A percentile compares a stretch with the other conserved stretches of the same genome.
Conservation (phyloP, 1,140 invertebrate species). For the Plutomurus gul region DNA sequence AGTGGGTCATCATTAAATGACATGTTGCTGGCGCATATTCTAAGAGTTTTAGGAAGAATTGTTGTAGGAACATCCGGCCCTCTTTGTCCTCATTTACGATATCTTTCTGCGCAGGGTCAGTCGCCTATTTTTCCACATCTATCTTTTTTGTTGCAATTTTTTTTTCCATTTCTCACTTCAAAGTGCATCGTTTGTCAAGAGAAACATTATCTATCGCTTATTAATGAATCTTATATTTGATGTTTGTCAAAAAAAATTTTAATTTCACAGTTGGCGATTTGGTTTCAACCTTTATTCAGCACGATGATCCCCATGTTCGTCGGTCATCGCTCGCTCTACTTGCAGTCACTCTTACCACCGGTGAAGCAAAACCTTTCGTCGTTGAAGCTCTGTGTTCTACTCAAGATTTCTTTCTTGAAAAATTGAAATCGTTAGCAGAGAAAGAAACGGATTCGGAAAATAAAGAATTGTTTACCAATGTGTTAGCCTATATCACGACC, state of each 20-base stretch:
- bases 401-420: constrained; percentile 18
- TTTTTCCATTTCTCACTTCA: background rate
- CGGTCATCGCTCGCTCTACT: constrained; percentile 30
- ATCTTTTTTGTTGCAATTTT: background rate
- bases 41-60: constrained; percentile 36
- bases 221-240: background rate
- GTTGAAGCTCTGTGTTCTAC: constrained; percentile 36
- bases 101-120: constrained; percentile 43
- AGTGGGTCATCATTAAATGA: background rate
- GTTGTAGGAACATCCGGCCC: constrained; percentile 36
- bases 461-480: constrained; percentile 31
- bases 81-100: constrained; percentile 34
- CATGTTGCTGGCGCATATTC: constrained; percentile 26
- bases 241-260: background rate
- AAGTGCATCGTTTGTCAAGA: background rate
- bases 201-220: background rate
- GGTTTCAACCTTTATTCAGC: constrained; percentile 2
- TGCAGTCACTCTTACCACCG: constrained; percentile 15
- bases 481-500: constrained; percentile 4
- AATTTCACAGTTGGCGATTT: constrained; percentile 38
- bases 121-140: background rate
- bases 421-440: background rate
- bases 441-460: constrained; percentile 38
- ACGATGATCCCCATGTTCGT: constrained; percentile 40
- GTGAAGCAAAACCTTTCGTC: constrained; percentile 41